phyloP scores from a whole-genome alignment of 1,140 invertebrate genomes.

The Pseudomyrmex gracilis region DNA sequence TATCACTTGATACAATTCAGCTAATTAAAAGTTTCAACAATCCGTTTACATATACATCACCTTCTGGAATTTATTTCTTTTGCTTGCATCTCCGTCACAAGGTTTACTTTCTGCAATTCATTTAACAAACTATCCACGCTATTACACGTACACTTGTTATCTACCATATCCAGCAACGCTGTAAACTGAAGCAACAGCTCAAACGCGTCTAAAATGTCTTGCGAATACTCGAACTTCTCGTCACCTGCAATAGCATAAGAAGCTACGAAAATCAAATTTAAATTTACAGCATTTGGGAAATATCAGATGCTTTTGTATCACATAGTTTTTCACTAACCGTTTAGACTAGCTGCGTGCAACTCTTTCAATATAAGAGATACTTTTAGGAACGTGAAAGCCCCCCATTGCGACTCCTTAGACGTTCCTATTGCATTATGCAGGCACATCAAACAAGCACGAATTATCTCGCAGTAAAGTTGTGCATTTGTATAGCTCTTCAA shows the following conservation, averaged over 20 bases:
- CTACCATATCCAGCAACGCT: slow-evolving; percentile 94
- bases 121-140: slow-evolving; percentile 93
- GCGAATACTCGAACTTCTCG: slow-evolving; percentile 88
- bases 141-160: slow-evolving; percentile 95
- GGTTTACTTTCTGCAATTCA: slow-evolving; percentile 91
- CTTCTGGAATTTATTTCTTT: slow-evolving; percentile 90
- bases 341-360: slow-evolving; percentile 86
- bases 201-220: slow-evolving; percentile 92
- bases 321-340: slow-evolving; percentile 69
- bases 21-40: neutral
- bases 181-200: slow-evolving; percentile 93
- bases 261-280: neutral
- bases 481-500: slow-evolving; percentile 91
- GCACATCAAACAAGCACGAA: slow-evolving; percentile 95
- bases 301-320: neutral
- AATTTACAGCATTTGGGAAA: neutral
- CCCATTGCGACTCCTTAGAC: slow-evolving; percentile 95
- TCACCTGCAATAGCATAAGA: slow-evolving; percentile 77
- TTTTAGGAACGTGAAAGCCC: slow-evolving; percentile 96
- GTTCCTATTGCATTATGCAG: slow-evolving; percentile 92
- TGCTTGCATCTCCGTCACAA: slow-evolving; percentile 93
- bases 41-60: slow-evolving; percentile 73
- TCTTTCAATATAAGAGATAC: slow-evolving; percentile 92
- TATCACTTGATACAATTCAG: neutral
- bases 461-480: slow-evolving; percentile 94